phyloP scores from a whole-genome alignment of 2,113 vertebrate genomes.

The Podiceps cristatus region DNA sequence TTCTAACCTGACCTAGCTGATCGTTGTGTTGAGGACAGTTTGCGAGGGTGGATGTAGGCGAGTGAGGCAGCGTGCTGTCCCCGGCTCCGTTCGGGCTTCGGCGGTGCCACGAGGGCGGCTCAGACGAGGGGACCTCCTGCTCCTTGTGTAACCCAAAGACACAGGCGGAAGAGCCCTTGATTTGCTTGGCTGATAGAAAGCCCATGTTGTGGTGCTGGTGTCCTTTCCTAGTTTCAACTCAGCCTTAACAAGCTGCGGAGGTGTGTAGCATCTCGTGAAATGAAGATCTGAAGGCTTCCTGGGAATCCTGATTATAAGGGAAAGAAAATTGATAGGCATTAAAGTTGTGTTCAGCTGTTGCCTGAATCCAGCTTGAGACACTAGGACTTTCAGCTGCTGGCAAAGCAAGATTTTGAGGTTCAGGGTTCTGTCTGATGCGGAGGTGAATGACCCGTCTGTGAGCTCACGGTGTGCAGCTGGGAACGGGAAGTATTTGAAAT shows the following conservation, averaged over 20 bases:
- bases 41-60: rapidly evolving
- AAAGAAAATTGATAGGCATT: neutral
- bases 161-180: neutral
- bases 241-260: neutral
- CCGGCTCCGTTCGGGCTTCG: neutral
- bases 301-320: neutral
- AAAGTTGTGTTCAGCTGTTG: neutral
- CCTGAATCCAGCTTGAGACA: neutral
- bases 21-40: rapidly evolving
- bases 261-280: neutral
- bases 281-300: neutral
- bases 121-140: neutral
- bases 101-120: neutral
- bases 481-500: neutral
- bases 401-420: neutral
- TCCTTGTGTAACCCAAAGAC: neutral
- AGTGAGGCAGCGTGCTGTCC: neutral
- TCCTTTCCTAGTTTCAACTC: neutral
- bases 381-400: neutral
- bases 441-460: neutral
- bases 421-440: neutral
- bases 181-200: neutral
- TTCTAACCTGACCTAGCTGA: rapidly evolving
- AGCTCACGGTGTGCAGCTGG: rapidly evolving
- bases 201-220: rapidly evolving